These are phyloP conservation scores for Corythornis leucogaster DNA, from an alignment of 2,797 vertebrate genomes.

Conservation along the genomic window DNA sequence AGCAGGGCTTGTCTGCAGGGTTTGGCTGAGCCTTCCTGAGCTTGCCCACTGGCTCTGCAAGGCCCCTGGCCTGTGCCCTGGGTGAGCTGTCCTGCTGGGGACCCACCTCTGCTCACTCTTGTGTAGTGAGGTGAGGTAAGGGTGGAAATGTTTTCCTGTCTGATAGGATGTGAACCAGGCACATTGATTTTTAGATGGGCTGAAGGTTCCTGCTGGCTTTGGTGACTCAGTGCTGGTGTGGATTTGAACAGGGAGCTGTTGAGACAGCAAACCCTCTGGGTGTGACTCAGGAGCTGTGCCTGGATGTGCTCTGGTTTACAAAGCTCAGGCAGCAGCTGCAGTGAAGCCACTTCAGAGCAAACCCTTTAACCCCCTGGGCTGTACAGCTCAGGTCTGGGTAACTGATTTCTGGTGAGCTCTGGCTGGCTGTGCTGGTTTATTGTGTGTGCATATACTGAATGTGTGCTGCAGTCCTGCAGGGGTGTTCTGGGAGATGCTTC, in stretches of 20 bases:
- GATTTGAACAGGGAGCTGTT: background rate
- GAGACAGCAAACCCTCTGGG: background rate
- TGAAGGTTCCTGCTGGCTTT: background rate
- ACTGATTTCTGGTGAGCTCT: background rate
- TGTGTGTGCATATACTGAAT: rapidly evolving
- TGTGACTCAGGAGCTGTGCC: background rate
- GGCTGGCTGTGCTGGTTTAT: rapidly evolving
- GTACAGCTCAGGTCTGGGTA: background rate
- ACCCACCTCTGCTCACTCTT: background rate
- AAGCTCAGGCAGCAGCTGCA: background rate
- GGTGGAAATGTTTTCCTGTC: background rate
- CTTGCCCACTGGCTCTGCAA: background rate
- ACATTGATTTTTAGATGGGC: rapidly evolving
- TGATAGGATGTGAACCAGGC: background rate
- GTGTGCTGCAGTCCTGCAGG: background rate
- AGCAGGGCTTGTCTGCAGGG: background rate
- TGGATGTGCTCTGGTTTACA: background rate
- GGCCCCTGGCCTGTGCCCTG: background rate
- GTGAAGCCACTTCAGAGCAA: background rate
- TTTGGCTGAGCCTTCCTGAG: background rate
- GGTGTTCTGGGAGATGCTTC: rapidly evolving
- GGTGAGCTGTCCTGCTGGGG: background rate
- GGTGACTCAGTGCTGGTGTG: background rate
- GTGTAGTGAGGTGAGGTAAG: background rate
- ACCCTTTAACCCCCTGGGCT: background rate